Evolutionary conservation across 2,888 invertebrate species (phyloP), one percentile per base, ranked within the genome.

Genomic region (Nipponacmea schrenckii): DNA sequence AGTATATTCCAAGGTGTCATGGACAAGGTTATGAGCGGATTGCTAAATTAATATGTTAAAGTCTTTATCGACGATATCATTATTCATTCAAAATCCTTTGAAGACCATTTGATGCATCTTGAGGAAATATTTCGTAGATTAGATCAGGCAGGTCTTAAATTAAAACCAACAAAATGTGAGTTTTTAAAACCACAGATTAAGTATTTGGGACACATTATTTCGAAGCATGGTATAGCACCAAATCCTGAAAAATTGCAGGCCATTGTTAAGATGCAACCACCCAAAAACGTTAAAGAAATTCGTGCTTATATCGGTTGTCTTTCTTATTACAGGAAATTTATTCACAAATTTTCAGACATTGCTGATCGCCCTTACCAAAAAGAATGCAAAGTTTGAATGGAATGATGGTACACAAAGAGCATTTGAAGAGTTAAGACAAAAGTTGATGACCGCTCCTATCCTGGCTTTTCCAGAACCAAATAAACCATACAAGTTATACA

Each of bases 31-130:
- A 20, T 71, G 63, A 10, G n/a, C 45, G 69, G 73, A 20, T 27
- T n/a, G 24, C n/a, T 70, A 10, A 45, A 65, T 15, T n/a, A 70
- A 20, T 66, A 45, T 44, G 64, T 44, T 0, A 62, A 64, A 17
- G 73, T 70, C 2, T 73, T 64, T 50, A 46, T 50, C 8, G 64
- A 72, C 46, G 72, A 72, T 50, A 72, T 72, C 50, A 27, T 69
- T 7, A 39, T 62, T 17, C 56, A 67, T n/a, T 67, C 56, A 7
- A 67, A 27, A 17, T 27, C 67, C 2, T 67, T 67, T 66, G 24
- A 50, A 20, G 66, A 66, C 12, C 70, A 73, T 67, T 24, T 67
- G n/a, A 27, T 48, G 24, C 62, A 73, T 20, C 48, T 73, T 20
- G 26, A 26, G 3, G 50, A 67, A 15, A 66, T 73, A 2, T 70